A percentile compares a stretch with the other conserved stretches of the same genome.
Conservation (phyloP, 1,140 invertebrate species). For the Drosophila malerkotliana region DNA sequence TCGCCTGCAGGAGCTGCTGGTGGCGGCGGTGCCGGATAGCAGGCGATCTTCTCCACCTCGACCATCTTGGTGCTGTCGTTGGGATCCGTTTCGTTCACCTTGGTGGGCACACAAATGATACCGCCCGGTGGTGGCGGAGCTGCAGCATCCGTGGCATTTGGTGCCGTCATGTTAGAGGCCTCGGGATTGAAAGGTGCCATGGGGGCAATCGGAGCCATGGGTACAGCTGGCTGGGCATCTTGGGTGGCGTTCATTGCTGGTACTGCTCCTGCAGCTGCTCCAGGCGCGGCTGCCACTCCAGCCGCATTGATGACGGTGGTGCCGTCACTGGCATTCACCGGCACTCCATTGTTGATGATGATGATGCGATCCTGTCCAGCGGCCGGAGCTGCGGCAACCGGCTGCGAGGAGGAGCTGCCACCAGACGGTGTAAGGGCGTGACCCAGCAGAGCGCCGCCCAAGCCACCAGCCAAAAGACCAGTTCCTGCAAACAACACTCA, state of each 20-base stretch:
- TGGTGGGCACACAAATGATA: slow-evolving; percentile 78
- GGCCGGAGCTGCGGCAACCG: slow-evolving; percentile 50
- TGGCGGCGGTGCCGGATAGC: slow-evolving; percentile 77
- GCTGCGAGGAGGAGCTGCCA: slow-evolving; percentile 47
- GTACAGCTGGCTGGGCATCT: slow-evolving; percentile 39
- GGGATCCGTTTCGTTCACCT: slow-evolving; percentile 80
- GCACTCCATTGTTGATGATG: slow-evolving; percentile 79
- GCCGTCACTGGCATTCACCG: slow-evolving; percentile 67
- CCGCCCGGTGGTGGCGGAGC: slow-evolving; percentile 60
- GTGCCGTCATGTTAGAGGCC: slow-evolving; percentile 83
- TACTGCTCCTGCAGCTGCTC: slow-evolving; percentile 1
- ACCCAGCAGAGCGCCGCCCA: slow-evolving; percentile 74
- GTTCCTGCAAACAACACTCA: slow-evolving; percentile 48
- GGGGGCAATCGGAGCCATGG: slow-evolving; percentile 27
- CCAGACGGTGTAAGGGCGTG: slow-evolving; percentile 70
- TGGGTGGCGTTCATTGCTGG: slow-evolving; percentile 39
- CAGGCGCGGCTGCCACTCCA: slow-evolving; percentile 51
- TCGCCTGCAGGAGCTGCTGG: slow-evolving; percentile 54
- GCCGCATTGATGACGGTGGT: slow-evolving; percentile 74
- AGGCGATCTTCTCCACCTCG: slow-evolving; percentile 79
- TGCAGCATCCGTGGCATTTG: slow-evolving; percentile 44
- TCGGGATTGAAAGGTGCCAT: slow-evolving; percentile 62
- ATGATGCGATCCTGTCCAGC: slow-evolving; percentile 73
- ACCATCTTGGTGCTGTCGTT: slow-evolving; percentile 70
- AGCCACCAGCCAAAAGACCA: slow-evolving; percentile 68